Base-by-base conservation (phyloP, 2,888 invertebrate genomes). In the Neelides folsomi region DNA sequence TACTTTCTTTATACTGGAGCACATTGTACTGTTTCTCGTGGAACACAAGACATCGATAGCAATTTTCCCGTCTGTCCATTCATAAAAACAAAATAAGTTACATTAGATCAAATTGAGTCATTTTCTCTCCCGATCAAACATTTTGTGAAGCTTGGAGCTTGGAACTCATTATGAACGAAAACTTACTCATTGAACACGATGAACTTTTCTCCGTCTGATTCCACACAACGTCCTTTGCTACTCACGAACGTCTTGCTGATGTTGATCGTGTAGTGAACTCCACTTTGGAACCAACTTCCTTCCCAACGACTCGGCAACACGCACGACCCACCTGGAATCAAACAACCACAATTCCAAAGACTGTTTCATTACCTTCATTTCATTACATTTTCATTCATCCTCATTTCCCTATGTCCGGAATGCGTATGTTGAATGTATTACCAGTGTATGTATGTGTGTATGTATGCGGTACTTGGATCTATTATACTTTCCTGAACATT, bases 1-100 rank as follows among this genome's bases (percentile, higher is more conserved):
- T 76, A 93, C 93, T 92, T 79, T 92, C 90, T 82, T 93, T 93
- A 77, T 90, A 93, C 73, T 92, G 92, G 60, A 93, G 79, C 66
- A 93, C 88, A 76, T 93, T 93, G 70, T 82, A 79, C 75, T 93
- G 92, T 73, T 90, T 90, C 73, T 89, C 88, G 71, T 90, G 89
- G 76, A 93, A 89, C 70, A 92, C 90, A 69, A 93, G 86, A 73
- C 92, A 93, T 65, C 88, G 83, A 75, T 86, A 89, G 75, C 92
- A 93, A 70, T 77, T 78, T 27, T 85, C 83, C 76, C 85, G 85
- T 35, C 63, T 63, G 50, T 27, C 7, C 27, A 27, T 27, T 27
- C 8, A 56, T 53, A 45, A 41, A 20, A 18, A 27, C 13, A 20
- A 16, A 48, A 41, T 40, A 15, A 39, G 16, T n/a, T 18, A 10